Conservation (phyloP, 2,797 vertebrate genomes). For the Sebastiscus tertius region DNA sequence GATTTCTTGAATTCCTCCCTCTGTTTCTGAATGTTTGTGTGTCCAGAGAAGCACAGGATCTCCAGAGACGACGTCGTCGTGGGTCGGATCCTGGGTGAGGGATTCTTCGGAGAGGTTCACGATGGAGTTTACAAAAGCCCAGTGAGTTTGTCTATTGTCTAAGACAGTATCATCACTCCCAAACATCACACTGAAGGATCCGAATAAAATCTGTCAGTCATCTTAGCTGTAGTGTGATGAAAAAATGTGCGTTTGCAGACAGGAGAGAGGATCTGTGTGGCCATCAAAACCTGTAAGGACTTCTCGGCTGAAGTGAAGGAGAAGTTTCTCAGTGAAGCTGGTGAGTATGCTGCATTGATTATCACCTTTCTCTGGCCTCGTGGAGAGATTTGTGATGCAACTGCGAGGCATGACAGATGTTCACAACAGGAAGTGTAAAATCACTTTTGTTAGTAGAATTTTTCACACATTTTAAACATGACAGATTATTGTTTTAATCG, state of each 20-base stretch:
- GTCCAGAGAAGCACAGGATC: conserved; percentile 80
- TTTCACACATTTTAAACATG: neutral
- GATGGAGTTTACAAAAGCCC: conserved; percentile 90
- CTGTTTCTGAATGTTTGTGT: neutral
- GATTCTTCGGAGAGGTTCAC: conserved; percentile 94
- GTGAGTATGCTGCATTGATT: conserved; percentile 72
- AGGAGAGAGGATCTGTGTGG: conserved; percentile 85
- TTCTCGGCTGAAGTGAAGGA: conserved; percentile 90
- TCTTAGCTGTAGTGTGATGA: neutral
- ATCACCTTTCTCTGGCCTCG: rapidly evolving
- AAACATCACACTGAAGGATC: neutral
- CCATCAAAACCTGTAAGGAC: conserved; percentile 95
- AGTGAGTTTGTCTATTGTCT: conserved; percentile 72
- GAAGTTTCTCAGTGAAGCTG: conserved; percentile 94
- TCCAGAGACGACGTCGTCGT: conserved; percentile 83
- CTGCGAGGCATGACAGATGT: neutral
- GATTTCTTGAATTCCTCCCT: neutral
- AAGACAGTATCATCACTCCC: neutral
- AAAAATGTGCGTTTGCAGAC: conserved; percentile 71
- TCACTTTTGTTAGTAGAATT: neutral
- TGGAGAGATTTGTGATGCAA: neutral
- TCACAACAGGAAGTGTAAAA: neutral
- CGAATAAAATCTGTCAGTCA: neutral
- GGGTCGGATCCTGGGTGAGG: conserved; percentile 91
- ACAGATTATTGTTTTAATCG: neutral